These are phyloP conservation scores for Valencia hispanica DNA, from an alignment of 2,797 vertebrate species.

Conservation along the genomic window DNA sequence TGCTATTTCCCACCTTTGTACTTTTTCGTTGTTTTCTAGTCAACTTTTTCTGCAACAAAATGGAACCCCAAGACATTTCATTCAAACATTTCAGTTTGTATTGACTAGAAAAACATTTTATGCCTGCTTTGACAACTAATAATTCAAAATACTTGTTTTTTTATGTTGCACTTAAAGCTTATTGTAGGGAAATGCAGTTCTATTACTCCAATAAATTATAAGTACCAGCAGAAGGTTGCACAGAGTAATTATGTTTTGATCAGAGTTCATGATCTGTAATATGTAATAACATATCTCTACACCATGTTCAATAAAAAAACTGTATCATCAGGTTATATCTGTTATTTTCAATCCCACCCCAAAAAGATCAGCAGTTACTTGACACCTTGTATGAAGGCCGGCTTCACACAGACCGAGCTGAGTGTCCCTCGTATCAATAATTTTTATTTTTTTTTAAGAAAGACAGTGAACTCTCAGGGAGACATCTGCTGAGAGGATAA, in stretches of 20 bases:
- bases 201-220: background rate
- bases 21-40: background rate
- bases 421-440: conserved; percentile 61
- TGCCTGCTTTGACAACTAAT: background rate
- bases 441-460: conserved; percentile 58
- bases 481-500: conserved; percentile 76
- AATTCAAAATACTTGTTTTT: background rate
- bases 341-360: conserved; percentile 10
- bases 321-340: conserved; percentile 14
- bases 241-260: background rate
- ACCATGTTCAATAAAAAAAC: background rate
- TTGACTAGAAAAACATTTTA: background rate
- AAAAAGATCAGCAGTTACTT: conserved; percentile 34
- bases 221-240: background rate
- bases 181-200: background rate
- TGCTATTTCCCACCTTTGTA: background rate
- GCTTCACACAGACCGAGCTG: conserved; percentile 35
- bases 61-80: background rate
- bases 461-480: conserved; percentile 51
- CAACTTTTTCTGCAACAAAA: background rate
- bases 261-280: background rate
- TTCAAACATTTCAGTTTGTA: background rate
- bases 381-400: conserved; percentile 40
- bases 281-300: background rate
- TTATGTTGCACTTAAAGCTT: background rate